phyloP scores from a whole-genome alignment of 2,113 vertebrate species.

The Origma solitaria region DNA sequence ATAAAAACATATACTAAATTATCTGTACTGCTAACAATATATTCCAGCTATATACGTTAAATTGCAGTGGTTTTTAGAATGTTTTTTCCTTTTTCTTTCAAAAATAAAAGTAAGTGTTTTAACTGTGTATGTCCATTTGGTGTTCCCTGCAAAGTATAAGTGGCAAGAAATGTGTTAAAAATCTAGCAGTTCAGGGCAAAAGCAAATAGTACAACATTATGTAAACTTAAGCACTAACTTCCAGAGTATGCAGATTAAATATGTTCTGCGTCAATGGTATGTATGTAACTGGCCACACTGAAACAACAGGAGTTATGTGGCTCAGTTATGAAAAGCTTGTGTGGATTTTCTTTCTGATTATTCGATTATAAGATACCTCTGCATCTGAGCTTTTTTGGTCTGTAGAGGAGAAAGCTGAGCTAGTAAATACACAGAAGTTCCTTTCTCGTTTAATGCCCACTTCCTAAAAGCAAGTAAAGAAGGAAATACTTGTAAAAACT shows the following conservation, averaged over 20 bases:
- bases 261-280: rapidly evolving
- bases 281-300: background rate
- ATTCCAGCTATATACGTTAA: background rate
- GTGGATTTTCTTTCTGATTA: background rate
- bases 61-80: background rate
- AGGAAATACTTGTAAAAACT: background rate
- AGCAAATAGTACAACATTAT: background rate
- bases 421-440: background rate
- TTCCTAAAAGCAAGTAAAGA: background rate
- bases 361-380: background rate
- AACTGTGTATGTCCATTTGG: background rate
- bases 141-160: background rate
- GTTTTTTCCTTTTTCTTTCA: background rate
- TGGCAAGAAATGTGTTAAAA: background rate
- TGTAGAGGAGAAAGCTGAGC: background rate
- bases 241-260: background rate
- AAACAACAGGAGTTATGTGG: background rate
- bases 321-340: background rate
- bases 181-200: background rate
- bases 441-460: background rate
- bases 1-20: background rate
- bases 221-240: background rate
- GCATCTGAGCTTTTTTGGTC: background rate
- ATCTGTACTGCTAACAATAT: background rate
- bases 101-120: background rate